These are phyloP conservation scores for Lathamus discolor DNA, from an alignment of 2,113 vertebrate genomes.

Conservation along the genomic window DNA sequence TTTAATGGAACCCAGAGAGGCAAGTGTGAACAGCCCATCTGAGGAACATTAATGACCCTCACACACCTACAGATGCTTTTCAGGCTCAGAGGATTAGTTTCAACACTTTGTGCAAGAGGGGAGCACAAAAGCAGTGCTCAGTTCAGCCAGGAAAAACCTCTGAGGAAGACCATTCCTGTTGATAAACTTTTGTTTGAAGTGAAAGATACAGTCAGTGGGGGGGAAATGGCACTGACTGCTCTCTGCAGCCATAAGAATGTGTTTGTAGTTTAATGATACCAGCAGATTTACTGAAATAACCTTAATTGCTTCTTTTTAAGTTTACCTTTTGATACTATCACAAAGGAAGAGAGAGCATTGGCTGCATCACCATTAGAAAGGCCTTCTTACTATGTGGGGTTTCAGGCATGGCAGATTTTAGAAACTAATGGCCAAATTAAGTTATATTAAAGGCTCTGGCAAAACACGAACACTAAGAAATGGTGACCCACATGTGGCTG, in stretches of 20 bases:
- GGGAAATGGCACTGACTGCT: background rate
- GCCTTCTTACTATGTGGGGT: background rate
- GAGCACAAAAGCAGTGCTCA: background rate
- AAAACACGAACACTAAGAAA: background rate
- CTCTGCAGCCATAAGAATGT: background rate
- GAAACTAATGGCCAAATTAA: constrained; percentile 65
- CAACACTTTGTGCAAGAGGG: constrained; percentile 28
- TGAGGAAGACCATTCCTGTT: background rate
- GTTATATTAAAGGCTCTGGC: constrained; percentile 15
- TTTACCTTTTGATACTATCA: constrained; percentile 15
- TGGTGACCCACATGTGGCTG: background rate
- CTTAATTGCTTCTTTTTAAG: background rate
- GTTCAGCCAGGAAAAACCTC: background rate
- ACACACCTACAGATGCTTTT: constrained; percentile 45
- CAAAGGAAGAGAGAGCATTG: background rate
- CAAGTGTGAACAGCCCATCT: constrained; percentile 57
- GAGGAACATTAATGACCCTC: constrained; percentile 78
- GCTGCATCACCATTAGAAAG: constrained; percentile 17
- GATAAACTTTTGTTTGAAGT: background rate
- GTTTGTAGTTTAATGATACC: constrained; percentile 44
- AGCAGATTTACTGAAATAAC: constrained; percentile 26
- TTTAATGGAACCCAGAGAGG: constrained; percentile 72
- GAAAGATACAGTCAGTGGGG: background rate
- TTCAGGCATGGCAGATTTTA: constrained; percentile 38
- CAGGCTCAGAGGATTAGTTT: constrained; percentile 40